A percentile compares a stretch with the other conserved stretches of the same genome.
phyloP scores from a whole-genome alignment of 2,888 invertebrate genomes.

The Strigamia maritima region DNA sequence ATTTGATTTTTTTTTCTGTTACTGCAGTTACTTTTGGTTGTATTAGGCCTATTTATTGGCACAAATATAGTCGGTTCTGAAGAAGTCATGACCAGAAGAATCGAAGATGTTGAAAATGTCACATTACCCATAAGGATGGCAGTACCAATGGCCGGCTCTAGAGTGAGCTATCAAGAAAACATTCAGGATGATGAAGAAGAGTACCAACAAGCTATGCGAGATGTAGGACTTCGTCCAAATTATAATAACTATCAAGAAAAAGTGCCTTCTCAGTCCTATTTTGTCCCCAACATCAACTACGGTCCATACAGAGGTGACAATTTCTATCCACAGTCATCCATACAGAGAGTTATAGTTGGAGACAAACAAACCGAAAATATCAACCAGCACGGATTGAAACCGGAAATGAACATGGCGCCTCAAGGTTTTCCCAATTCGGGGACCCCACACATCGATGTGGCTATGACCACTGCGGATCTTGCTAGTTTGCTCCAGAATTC shows the following conservation, averaged over 20 bases:
- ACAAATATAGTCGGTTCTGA: not conserved
- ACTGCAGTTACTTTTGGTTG: not conserved
- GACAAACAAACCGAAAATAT: not conserved
- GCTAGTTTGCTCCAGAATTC: not conserved
- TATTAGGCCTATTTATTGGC: not conserved
- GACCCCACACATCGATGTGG: not conserved
- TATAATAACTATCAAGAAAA: not conserved
- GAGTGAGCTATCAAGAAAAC: not conserved
- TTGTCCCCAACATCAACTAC: not conserved
- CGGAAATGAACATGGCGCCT: not conserved
- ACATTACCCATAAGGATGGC: not conserved
- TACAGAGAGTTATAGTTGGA: not conserved
- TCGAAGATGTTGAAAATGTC: not conserved
- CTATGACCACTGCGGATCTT: not conserved
- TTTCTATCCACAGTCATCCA: not conserved
- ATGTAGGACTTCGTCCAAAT: not conserved
- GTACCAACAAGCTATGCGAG: conserved; percentile 22
- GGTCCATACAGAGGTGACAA: not conserved
- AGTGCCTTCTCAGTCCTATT: not conserved
- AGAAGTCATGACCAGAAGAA: not conserved
- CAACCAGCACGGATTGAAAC: not conserved
- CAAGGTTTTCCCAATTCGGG: not conserved
- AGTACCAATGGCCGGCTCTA: not conserved
- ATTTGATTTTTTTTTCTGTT: not conserved
- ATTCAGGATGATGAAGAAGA: conserved; percentile 6